Conservation (phyloP, 2,113 vertebrate species). For the Melanocharis versteri region DNA sequence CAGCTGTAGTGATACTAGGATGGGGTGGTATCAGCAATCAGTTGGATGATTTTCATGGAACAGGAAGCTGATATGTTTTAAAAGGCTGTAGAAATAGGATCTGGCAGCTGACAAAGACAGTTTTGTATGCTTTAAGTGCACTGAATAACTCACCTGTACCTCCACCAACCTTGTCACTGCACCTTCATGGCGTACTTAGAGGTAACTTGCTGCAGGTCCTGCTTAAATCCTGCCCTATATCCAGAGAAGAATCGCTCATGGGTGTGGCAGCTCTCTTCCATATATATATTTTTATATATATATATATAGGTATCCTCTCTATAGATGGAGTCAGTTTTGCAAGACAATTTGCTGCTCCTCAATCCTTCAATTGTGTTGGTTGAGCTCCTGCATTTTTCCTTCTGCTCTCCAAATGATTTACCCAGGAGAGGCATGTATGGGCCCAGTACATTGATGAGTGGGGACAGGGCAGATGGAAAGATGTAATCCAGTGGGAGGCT, state of each 20-base stretch:
- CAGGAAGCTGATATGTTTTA: neutral
- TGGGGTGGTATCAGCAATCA: neutral
- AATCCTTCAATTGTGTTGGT: neutral
- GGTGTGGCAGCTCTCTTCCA: neutral
- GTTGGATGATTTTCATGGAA: neutral
- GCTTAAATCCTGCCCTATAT: neutral
- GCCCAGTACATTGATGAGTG: neutral
- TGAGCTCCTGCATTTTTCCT: slow-evolving; percentile 4
- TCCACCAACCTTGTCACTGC: neutral
- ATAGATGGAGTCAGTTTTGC: neutral
- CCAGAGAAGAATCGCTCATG: neutral
- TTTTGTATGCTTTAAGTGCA: neutral
- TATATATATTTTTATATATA: neutral
- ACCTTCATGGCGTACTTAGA: neutral
- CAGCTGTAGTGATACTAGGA: neutral
- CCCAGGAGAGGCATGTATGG: neutral
- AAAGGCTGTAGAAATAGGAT: neutral
- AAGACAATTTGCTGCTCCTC: neutral
- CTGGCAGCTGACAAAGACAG: neutral
- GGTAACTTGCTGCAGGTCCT: neutral
- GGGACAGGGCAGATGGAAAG: neutral
- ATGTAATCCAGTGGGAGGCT: neutral
- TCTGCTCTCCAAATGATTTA: neutral
- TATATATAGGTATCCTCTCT: neutral
- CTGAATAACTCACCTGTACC: neutral